Evolutionary conservation across 1,140 invertebrate species (phyloP).

Genomic region (Ceratina japonica): DNA sequence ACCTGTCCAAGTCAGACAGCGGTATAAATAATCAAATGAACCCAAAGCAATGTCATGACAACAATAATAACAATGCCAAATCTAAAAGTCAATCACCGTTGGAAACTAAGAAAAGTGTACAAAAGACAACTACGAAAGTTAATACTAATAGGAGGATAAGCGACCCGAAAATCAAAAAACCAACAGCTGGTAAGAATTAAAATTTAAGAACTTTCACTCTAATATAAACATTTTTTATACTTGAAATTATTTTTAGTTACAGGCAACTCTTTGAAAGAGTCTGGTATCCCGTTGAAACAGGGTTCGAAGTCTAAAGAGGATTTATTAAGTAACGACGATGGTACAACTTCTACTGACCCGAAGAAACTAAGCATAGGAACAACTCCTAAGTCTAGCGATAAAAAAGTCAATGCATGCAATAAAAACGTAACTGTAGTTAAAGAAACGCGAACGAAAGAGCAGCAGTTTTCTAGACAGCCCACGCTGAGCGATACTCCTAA

Average conservation of each 20-base stretch:
- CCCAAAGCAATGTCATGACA: slow-evolving; percentile 33
- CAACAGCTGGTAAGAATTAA: slow-evolving; percentile 4
- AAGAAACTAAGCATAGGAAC: slow-evolving; percentile 15
- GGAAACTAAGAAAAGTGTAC: slow-evolving; percentile 17
- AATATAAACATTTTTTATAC: not conserved
- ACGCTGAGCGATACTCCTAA: slow-evolving; percentile 16
- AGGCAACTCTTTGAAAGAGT: slow-evolving; percentile 27
- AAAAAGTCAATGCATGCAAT: slow-evolving; percentile 31
- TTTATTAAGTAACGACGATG: slow-evolving; percentile 18
- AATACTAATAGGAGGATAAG: slow-evolving; percentile 10
- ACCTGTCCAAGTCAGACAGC: slow-evolving; percentile 18
- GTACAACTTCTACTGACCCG: slow-evolving; percentile 28
- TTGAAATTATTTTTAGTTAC: not conserved
- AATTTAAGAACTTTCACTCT: not conserved
- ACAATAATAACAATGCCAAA: slow-evolving; percentile 53
- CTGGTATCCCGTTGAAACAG: slow-evolving; percentile 28
- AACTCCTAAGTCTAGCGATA: slow-evolving; percentile 23
- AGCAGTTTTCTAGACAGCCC: slow-evolving; percentile 55
- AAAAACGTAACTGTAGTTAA: slow-evolving; percentile 17
- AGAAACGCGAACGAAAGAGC: slow-evolving; percentile 45
- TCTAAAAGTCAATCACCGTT: slow-evolving; percentile 41
- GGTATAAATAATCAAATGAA: slow-evolving; percentile 6
- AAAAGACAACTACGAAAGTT: slow-evolving; percentile 24
- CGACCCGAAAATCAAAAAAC: slow-evolving; percentile 20
- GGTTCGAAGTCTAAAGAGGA: slow-evolving; percentile 26